Percentiles rank a stretch among this genome's conserved stretches.
phyloP scores from a whole-genome alignment of 2,113 vertebrate genomes.

The Dermatemys mawii region DNA sequence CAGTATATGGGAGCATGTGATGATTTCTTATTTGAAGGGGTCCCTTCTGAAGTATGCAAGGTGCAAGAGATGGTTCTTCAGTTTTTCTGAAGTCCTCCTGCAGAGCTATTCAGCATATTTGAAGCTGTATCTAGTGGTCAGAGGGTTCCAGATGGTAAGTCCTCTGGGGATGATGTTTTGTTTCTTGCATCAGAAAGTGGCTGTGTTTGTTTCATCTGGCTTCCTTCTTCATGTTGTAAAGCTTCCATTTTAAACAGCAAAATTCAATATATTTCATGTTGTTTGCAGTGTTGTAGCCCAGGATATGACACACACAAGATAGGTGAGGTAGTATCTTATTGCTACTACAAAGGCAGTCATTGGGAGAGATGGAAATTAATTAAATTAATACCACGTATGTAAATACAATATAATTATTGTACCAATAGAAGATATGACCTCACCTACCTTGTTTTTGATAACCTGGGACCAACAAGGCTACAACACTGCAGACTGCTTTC shows the following conservation, averaged over 20 bases:
- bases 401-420: neutral
- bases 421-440: neutral
- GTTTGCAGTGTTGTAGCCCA: neutral
- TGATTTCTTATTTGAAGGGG: neutral
- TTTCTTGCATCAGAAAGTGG: neutral
- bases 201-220: neutral
- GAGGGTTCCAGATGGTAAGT: neutral
- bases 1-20: neutral
- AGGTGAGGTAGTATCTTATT: neutral
- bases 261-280: neutral
- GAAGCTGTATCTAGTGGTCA: neutral
- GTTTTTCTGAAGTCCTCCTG: neutral
- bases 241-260: neutral
- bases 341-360: neutral
- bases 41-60: neutral
- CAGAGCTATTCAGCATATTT: neutral
- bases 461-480: neutral
- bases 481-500: neutral
- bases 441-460: neutral
- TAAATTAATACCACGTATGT: neutral
- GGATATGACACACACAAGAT: neutral
- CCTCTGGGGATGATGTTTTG: neutral
- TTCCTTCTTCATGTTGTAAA: neutral
- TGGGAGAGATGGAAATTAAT: neutral
- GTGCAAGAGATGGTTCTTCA: neutral